Evolutionary conservation across 2,888 invertebrate genomes (phyloP).

Genomic region (Deroplatys truncata): DNA sequence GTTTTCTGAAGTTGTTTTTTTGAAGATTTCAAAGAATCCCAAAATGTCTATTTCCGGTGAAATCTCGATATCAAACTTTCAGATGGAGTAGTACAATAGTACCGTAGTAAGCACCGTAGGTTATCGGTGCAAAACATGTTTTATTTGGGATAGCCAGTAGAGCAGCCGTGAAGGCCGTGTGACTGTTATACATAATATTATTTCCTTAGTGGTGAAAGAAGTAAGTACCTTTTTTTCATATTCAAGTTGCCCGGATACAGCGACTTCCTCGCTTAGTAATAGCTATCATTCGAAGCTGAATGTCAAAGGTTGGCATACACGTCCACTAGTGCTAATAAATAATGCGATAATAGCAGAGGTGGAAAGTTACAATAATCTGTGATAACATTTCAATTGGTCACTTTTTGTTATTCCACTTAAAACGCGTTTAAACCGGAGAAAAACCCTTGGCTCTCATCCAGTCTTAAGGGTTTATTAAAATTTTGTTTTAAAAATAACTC

Average conservation of each 20-base stretch:
- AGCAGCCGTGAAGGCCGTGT: no score
- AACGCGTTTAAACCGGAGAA: not conserved
- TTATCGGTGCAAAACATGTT: no score
- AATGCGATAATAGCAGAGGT: not conserved
- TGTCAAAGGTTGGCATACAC: not conserved
- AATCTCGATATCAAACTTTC: no score
- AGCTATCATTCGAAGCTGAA: not conserved
- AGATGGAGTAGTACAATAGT: no score
- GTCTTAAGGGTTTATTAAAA: not conserved
- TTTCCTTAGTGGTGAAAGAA: no score
- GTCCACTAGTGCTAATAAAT: not conserved
- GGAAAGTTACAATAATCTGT: not conserved
- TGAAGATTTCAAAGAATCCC: no score
- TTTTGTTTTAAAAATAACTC: no score
- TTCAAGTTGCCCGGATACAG: not conserved
- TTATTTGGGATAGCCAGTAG: no score
- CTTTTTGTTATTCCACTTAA: not conserved
- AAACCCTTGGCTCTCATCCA: not conserved
- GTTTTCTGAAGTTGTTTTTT: no score
- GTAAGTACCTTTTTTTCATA: not conserved
- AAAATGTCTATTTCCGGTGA: no score
- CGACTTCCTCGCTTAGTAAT: not conserved
- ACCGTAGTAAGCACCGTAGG: no score
- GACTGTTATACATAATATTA: no score
- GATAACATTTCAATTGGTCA: not conserved